Evolutionary conservation across 2,888 invertebrate species (phyloP), one percentile per base, ranked within the genome.

Genomic region (Drosophila picticornis): DNA sequence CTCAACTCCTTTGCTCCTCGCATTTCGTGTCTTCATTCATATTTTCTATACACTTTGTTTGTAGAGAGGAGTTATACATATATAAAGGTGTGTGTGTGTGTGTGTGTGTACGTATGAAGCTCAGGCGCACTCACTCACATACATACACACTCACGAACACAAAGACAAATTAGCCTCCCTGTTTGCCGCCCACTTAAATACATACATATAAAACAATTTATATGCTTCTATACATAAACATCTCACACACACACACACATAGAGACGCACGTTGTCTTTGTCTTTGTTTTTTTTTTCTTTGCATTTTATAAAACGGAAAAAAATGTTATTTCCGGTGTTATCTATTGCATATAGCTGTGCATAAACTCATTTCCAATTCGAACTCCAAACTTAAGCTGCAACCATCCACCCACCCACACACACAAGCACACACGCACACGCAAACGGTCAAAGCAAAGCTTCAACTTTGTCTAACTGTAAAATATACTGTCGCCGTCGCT

Each of bases 21-120:
- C 71, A 74, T 70, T 79, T 66, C 64, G 64, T 71, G 78, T 81
- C 87, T 87, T 87, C 86, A 87, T 87, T 87, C 86, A 87, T 90
- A 84, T 87, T 87, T 87, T 87, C 90, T 90, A 87, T 90, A 87
- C 86, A 89, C 90, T 87, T 79, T 75, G 65, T 71, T 79, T 75
- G 70, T 83, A 69, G 89, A 86, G 87, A 89, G 74, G 87, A 89
- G 87, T 67, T 85, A 9, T 34, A 27, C 22, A 40, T 69, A 27
- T 31, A 36, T 59, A 29, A 36, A 5, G 1, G 32, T 22, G 9
- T 52, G 59, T 25, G 32, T 51, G 3, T 16, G 52, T 32, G 5
- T 55, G 69, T 27, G 36, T 55, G 25, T 36, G 53, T 52, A 36
- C 57, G 48, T 58, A 61, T 56, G 72, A 60, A 69, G 78, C 81